Conservation (phyloP, 2,888 invertebrate genomes). For the Parochlus steinenii region DNA sequence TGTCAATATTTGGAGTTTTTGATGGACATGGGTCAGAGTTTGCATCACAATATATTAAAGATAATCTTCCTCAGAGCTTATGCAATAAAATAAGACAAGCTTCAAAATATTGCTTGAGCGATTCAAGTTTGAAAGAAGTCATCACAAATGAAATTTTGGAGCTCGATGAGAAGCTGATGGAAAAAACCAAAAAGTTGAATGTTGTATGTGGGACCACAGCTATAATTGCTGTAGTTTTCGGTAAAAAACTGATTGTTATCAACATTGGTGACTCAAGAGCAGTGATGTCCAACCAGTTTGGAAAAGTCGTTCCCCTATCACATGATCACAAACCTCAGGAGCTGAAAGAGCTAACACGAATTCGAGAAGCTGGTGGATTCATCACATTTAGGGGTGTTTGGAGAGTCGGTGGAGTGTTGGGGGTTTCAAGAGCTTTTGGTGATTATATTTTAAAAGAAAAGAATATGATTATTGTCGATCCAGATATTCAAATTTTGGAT, state of each 20-base stretch:
- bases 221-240: constrained; percentile 72
- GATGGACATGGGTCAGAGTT: constrained; percentile 71
- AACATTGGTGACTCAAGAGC: constrained; percentile 96
- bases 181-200: constrained; percentile 61
- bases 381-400: constrained; percentile 92
- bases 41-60: constrained; percentile 83
- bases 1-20: no score
- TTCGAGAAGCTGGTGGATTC: constrained; percentile 88
- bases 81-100: constrained; percentile 58
- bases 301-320: constrained; percentile 79
- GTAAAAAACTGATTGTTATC: constrained; percentile 69
- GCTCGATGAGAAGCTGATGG: constrained; percentile 64
- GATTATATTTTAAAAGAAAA: constrained; percentile 91
- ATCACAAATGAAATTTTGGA: constrained; percentile 75
- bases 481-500: constrained; percentile 85
- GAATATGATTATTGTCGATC: constrained; percentile 86
- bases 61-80: constrained; percentile 67
- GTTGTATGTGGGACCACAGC: constrained; percentile 82
- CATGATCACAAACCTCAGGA: constrained; percentile 96
- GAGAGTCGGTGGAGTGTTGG: constrained; percentile 88
- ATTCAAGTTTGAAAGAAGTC: constrained; percentile 54
- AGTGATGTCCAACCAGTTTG: constrained; percentile 82
- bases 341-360: constrained; percentile 76
- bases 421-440: constrained; percentile 85
- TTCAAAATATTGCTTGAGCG: constrained; percentile 48